Evolutionary conservation across 2,888 invertebrate genomes (phyloP).

Genomic region (Synergus gifuensis): DNA sequence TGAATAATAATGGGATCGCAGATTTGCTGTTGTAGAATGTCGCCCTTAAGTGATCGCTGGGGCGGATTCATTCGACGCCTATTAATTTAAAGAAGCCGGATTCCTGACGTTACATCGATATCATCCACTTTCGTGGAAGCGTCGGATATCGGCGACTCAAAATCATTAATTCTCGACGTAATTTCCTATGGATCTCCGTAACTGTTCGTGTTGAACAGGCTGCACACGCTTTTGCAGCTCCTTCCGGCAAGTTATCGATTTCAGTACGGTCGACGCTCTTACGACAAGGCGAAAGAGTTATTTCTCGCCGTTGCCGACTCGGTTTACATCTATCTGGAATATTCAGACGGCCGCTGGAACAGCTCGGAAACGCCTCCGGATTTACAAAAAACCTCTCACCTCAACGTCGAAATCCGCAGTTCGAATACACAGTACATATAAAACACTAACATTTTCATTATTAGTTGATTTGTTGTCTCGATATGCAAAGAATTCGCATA

Average conservation of each 20-base stretch:
- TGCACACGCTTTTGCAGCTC: constrained; percentile 48
- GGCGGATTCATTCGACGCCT: constrained; percentile 39
- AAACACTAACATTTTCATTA: no score
- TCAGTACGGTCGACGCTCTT: constrained; percentile 46
- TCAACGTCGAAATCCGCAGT: neutral
- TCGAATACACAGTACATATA: no score
- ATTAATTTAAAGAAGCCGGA: constrained; percentile 36
- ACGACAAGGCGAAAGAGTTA: constrained; percentile 54
- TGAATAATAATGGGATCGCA: constrained; percentile 34
- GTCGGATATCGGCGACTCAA: constrained; percentile 44
- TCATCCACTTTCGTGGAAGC: constrained; percentile 18
- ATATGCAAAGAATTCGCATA: no score
- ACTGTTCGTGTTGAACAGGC: constrained; percentile 43
- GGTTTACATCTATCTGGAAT: constrained; percentile 38
- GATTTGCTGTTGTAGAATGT: constrained; percentile 23
- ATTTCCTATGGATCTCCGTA: constrained; percentile 54
- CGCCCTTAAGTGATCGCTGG: constrained; percentile 32
- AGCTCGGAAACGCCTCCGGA: neutral
- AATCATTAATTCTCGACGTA: constrained; percentile 55
- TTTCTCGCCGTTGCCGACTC: constrained; percentile 49
- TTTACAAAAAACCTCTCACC: neutral
- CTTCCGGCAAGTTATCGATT: constrained; percentile 62
- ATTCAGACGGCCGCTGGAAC: constrained; percentile 7
- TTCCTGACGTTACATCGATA: constrained; percentile 24
- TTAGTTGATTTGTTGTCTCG: no score